Conservation (phyloP, 2,888 invertebrate genomes). For the Erebia ligea region DNA sequence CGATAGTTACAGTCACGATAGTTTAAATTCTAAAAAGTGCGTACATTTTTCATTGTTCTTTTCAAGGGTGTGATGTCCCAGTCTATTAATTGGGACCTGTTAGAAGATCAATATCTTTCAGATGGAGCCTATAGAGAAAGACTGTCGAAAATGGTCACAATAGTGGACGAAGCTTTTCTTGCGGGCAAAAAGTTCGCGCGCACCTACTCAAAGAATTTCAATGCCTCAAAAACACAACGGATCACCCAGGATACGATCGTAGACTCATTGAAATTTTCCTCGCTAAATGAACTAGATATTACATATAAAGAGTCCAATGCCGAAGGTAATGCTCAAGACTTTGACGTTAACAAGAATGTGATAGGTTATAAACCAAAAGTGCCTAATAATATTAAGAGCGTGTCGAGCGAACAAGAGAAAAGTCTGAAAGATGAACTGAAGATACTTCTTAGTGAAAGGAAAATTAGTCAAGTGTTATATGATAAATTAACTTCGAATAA, state of each 20-base stretch:
- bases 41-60: slow-evolving; percentile 1
- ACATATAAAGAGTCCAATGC: slow-evolving; percentile 57
- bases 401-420: slow-evolving; percentile 47
- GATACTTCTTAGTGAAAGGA: slow-evolving; percentile 62
- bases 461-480: slow-evolving; percentile 68
- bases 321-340: slow-evolving; percentile 42
- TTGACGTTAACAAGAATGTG: slow-evolving; percentile 53
- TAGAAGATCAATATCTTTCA: slow-evolving; percentile 93
- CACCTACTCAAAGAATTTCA: slow-evolving; percentile 75
- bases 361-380: slow-evolving; percentile 51
- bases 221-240: slow-evolving; percentile 29
- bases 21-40: too few relatives aligned
- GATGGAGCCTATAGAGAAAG: slow-evolving; percentile 92
- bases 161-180: slow-evolving; percentile 88
- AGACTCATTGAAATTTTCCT: slow-evolving; percentile 30
- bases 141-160: slow-evolving; percentile 93
- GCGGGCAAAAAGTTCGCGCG: slow-evolving; percentile 90
- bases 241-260: slow-evolving; percentile 21
- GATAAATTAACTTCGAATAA: slow-evolving; percentile 72
- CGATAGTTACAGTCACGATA: too few relatives aligned
- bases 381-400: slow-evolving; percentile 47
- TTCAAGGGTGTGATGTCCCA: slow-evolving; percentile 96
- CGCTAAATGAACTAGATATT: slow-evolving; percentile 55
- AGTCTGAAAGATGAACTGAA: slow-evolving; percentile 60
- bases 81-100: slow-evolving; percentile 96